Evolutionary conservation across 2,888 invertebrate genomes (phyloP).

Genomic region (Orgyia antiqua): DNA sequence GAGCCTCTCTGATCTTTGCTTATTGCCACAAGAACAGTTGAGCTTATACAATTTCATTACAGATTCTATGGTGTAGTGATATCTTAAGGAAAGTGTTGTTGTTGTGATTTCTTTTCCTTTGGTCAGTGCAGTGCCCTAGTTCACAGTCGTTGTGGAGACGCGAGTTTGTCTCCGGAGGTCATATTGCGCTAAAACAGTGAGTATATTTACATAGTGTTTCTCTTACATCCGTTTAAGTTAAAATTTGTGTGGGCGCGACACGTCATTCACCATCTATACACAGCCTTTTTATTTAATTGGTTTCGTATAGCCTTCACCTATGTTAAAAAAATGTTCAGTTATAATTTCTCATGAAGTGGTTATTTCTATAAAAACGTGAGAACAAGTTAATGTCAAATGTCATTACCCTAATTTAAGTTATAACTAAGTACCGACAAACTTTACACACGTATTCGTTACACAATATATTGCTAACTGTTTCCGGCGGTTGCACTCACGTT

Average conservation of each 20-base stretch:
- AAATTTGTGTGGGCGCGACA: slow-evolving; percentile 59
- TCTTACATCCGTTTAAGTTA: slow-evolving; percentile 50
- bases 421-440: slow-evolving; percentile 9
- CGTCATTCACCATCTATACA: slow-evolving; percentile 55
- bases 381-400: slow-evolving; percentile 11
- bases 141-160: slow-evolving; percentile 53
- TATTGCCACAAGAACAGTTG: slow-evolving; percentile 61
- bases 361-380: slow-evolving; percentile 9
- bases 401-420: slow-evolving; percentile 16
- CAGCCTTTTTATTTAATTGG: slow-evolving; percentile 42
- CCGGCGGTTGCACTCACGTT: no score
- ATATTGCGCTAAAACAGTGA: slow-evolving; percentile 60
- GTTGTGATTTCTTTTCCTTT: slow-evolving; percentile 68
- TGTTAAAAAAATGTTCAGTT: no score
- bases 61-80: slow-evolving; percentile 51
- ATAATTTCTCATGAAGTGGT: no score
- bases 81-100: slow-evolving; percentile 55
- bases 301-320: no score
- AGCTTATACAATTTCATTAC: slow-evolving; percentile 37
- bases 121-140: slow-evolving; percentile 63
- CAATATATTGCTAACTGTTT: no score
- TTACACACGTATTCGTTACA: no score
- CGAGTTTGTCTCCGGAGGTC: slow-evolving; percentile 55
- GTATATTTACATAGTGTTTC: slow-evolving; percentile 58
- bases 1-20: slow-evolving; percentile 68